Evolutionary conservation across 2,888 invertebrate genomes (phyloP).

Genomic region (Pterobdella sp.): DNA sequence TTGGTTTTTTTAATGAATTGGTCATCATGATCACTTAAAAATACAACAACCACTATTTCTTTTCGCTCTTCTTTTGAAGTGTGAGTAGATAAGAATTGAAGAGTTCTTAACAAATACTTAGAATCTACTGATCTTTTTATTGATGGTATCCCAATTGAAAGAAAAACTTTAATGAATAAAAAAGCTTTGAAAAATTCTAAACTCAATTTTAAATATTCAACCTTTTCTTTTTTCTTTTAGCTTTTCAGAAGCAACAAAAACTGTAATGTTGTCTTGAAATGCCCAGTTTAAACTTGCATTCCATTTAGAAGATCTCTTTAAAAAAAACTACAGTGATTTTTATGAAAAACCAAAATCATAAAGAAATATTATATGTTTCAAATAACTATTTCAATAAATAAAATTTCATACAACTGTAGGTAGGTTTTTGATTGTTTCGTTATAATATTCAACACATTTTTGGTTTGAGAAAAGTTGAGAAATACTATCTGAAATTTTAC

Average conservation of each 20-base stretch:
- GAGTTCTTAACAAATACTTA: conserved; percentile 47
- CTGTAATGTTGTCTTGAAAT: not conserved
- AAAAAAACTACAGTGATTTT: not conserved
- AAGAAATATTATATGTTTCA: too few relatives aligned
- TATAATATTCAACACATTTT: too few relatives aligned
- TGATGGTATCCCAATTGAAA: conserved; percentile 51
- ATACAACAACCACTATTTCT: conserved; percentile 47
- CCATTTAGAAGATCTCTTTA: not conserved
- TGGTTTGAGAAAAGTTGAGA: too few relatives aligned
- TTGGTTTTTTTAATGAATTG: conserved; percentile 39
- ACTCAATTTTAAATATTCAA: conserved; percentile 8
- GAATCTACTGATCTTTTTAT: conserved; percentile 46
- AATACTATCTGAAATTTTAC: too few relatives aligned
- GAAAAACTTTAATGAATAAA: conserved; percentile 41
- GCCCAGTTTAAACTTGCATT: not conserved
- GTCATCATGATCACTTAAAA: conserved; percentile 48
- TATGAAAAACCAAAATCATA: too few relatives aligned
- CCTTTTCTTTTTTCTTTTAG: not conserved
- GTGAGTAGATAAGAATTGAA: conserved; percentile 47
- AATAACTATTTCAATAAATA: too few relatives aligned
- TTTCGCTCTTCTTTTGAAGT: conserved; percentile 43
- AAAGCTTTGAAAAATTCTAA: not conserved
- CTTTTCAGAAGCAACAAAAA: not conserved
- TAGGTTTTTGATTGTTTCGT: too few relatives aligned
- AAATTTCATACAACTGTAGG: too few relatives aligned